Base-by-base conservation (phyloP, 2,113 vertebrate species). In the Hippocampus comes region DNA sequence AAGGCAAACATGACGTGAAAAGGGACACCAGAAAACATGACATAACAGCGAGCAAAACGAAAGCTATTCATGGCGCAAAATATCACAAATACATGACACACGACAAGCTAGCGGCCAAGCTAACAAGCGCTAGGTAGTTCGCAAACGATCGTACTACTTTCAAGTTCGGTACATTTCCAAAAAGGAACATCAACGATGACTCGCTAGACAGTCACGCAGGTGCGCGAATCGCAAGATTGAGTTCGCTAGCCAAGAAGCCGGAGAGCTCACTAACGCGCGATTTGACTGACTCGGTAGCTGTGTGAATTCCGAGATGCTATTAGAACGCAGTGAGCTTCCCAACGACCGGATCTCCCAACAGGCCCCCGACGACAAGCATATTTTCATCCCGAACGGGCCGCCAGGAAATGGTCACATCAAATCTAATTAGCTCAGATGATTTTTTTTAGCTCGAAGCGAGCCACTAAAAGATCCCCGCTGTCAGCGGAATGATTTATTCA, bases 401-500 rank as follows among this genome's bases (percentile, higher is more conserved):
- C 60, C 75, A 75, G 61, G 76, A 79, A 72, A 84, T 77, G 55
- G 46, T 60, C 30, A 71, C 76, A 83, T 81, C 78, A 85, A 76
- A 80, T 60, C 41, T 71, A 87, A 87, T 85, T 82, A 85, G 71
- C 73, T 49, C n/a, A 38, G 71, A 81, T 70, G 68, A 48, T 30
- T 60, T 77, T 55, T n/a, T 55, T 56, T 56, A 77, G 68, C 82
- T 73, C 56, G 56, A 76, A 82, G 76, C 76, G 66, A 84, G 74
- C 73, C 84, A 78, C 63, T 51, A 67, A 86, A 82, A 73, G 68
- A 84, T 79, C 61, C 70, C 51, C 12, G 75, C 72, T 77, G 83
- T 75, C 75, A 84, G 67, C 20, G 72, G 48, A 70, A 75, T 82
- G 85, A 89, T 90, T 83, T 87, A 84, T 84, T 81, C 70, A 56